Evolutionary conservation across 2,888 invertebrate genomes (phyloP).

Genomic region (Embidobia sp.): DNA sequence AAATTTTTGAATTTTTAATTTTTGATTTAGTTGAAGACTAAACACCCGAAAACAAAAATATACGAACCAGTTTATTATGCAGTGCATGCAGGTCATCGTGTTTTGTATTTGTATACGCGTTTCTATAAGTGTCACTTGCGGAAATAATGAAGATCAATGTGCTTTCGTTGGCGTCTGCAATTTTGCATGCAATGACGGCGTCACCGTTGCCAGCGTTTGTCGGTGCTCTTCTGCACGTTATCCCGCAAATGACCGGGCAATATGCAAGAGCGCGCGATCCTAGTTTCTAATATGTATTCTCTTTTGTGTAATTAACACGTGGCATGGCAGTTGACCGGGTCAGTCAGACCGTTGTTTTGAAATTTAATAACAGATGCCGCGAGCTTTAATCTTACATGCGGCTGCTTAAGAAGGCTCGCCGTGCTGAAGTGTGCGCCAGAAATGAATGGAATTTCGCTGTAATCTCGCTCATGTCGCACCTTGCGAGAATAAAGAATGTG

Average conservation of each 20-base stretch:
- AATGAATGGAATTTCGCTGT: conserved; percentile 47
- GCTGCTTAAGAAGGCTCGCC: conserved; percentile 20
- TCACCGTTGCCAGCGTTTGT: conserved; percentile 19
- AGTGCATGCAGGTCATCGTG: no score
- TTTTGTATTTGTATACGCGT: no score
- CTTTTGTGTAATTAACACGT: conserved; percentile 30
- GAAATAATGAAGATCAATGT: conserved; percentile 41
- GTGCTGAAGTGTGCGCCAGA: conserved; percentile 31
- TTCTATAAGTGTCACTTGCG: conserved; percentile 41
- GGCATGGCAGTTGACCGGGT: conserved; percentile 9
- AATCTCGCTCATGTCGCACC: conserved; percentile 41
- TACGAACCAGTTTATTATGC: no score
- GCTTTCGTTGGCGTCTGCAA: background rate
- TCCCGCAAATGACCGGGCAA: conserved; percentile 18
- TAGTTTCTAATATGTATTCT: conserved; percentile 26
- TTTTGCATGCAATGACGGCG: conserved; percentile 9
- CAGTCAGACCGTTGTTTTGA: conserved; percentile 29
- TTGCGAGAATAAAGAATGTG: conserved; percentile 46
- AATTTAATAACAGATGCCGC: conserved; percentile 35
- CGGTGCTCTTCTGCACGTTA: conserved; percentile 1
- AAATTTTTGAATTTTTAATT: no score
- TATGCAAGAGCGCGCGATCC: conserved; percentile 23
- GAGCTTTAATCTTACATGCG: conserved; percentile 37
- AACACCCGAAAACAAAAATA: no score
- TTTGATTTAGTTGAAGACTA: no score